Percentiles rank a stretch among this genome's conserved stretches.
These are phyloP conservation scores for Coilia nasus DNA, from an alignment of 2,797 vertebrate genomes.

Conservation along the genomic window DNA sequence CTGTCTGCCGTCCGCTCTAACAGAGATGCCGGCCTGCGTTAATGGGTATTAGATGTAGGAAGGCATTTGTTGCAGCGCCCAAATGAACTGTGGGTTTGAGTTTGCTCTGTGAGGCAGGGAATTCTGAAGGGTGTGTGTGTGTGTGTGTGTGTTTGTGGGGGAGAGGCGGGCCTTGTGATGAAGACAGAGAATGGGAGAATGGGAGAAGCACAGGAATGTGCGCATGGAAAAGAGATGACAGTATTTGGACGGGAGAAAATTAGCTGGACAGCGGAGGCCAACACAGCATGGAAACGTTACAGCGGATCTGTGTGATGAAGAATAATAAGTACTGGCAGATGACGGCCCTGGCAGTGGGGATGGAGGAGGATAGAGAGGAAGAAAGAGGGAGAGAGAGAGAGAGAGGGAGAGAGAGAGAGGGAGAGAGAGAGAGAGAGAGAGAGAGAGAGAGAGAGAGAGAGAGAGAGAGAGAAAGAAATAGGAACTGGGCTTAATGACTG, in stretches of 20 bases:
- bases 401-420: conserved; percentile 44
- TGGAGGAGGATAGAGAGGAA: conserved; percentile 26
- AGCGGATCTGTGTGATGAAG: not conserved
- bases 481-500: not conserved
- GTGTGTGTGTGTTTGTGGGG: conserved; percentile 20
- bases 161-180: conserved; percentile 34
- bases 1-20: conserved; percentile 13
- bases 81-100: conserved; percentile 53
- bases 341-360: conserved; percentile 1
- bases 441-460: conserved; percentile 36
- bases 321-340: conserved; percentile 22
- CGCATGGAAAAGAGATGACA: conserved; percentile 21
- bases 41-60: conserved; percentile 45
- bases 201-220: not conserved
- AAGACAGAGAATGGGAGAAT: conserved; percentile 43
- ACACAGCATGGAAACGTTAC: conserved; percentile 43
- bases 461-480: conserved; percentile 15
- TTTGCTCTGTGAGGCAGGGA: not conserved
- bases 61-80: conserved; percentile 52
- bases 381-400: conserved; percentile 44
- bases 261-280: conserved; percentile 29
- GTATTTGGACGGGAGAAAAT: conserved; percentile 23
- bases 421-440: conserved; percentile 42
- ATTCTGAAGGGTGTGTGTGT: not conserved
- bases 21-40: conserved; percentile 32